Base-by-base conservation (phyloP, 1,140 invertebrate genomes). In the Platyscapa corneri region DNA sequence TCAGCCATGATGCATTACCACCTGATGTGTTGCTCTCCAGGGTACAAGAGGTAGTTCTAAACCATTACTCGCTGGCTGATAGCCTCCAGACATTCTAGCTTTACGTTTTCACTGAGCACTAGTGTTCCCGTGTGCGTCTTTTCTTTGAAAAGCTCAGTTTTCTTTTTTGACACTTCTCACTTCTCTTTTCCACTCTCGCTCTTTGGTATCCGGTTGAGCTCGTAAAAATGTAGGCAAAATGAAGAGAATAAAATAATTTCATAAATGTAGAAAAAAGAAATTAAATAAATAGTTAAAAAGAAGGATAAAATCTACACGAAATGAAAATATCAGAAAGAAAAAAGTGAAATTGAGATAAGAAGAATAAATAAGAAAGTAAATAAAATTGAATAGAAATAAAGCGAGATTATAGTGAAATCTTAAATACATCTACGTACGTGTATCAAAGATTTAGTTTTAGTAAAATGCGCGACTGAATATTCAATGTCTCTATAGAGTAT, bases 1-100 rank as follows among this genome's bases (percentile, higher is more conserved):
- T 70, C 78, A 82, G 64, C 49, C 81, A 77, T 83, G 82, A 86
- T 84, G 74, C 86, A 84, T 87, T 89, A 86, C 88, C 30, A 34
- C 14, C 89, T 88, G 90, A 90, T 90, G 88, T 89, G 88, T 88
- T 90, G 87, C 84, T 88, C 88, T 88, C 88, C 85, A 84, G 88
- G 86, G 86, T 79, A 64, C 30, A 80, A 64, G 53, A 23, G 32
- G 78, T 49, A 80, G 23, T 46, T 87, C 89, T 88, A 88, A 85
- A 65, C 86, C 88, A 90, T 91, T 89, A 87, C 60, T 75, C 85
- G 87, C 70, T 67, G 70, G 78, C 82, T 88, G 89, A 89, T 90
- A 88, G 89, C 87, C 87, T 89, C 85, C 80, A 89, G 87, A 89
- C 70, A 87, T 83, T 65, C 72, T 75, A 70, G 77, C 39, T 70